These are phyloP conservation scores for Trachymyrmex cornetzi DNA, from an alignment of 1,140 invertebrate species.

Conservation along the genomic window DNA sequence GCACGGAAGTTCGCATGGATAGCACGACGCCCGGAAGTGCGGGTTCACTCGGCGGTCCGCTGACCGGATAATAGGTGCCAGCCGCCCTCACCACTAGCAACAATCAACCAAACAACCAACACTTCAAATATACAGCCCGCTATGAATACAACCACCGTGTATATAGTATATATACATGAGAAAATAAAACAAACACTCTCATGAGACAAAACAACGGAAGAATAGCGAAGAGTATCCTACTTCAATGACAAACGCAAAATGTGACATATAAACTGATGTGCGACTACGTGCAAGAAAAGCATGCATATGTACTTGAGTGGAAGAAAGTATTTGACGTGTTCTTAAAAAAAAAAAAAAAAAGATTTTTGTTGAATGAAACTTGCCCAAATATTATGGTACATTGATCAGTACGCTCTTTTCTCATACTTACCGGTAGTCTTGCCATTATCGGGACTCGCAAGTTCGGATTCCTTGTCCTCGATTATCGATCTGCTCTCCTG, in stretches of 20 bases:
- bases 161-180: slow-evolving; percentile 67
- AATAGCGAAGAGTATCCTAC: slow-evolving; percentile 47
- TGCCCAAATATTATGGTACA: slow-evolving; percentile 64
- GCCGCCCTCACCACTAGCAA: slow-evolving; percentile 96
- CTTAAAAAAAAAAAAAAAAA: slow-evolving; percentile 42
- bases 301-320: slow-evolving; percentile 64
- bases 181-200: slow-evolving; percentile 45
- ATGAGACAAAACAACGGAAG: slow-evolving; percentile 19
- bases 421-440: slow-evolving; percentile 85
- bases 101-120: slow-evolving; percentile 88
- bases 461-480: slow-evolving; percentile 82
- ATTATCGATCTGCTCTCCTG: slow-evolving; percentile 77
- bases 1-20: slow-evolving; percentile 87
- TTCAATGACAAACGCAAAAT: slow-evolving; percentile 47
- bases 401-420: slow-evolving; percentile 31
- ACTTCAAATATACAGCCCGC: slow-evolving; percentile 87
- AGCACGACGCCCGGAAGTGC: slow-evolving; percentile 87
- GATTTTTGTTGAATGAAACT: slow-evolving; percentile 76
- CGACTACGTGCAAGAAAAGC: slow-evolving; percentile 78
- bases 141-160: slow-evolving; percentile 79
- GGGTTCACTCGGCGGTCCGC: slow-evolving; percentile 89
- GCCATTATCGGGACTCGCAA: slow-evolving; percentile 80
- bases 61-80: slow-evolving; percentile 97
- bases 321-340: slow-evolving; percentile 35
- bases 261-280: slow-evolving; percentile 65